These are phyloP conservation scores for Daphoenositta chrysoptera DNA, from an alignment of 2,113 vertebrate genomes.

Conservation along the genomic window DNA sequence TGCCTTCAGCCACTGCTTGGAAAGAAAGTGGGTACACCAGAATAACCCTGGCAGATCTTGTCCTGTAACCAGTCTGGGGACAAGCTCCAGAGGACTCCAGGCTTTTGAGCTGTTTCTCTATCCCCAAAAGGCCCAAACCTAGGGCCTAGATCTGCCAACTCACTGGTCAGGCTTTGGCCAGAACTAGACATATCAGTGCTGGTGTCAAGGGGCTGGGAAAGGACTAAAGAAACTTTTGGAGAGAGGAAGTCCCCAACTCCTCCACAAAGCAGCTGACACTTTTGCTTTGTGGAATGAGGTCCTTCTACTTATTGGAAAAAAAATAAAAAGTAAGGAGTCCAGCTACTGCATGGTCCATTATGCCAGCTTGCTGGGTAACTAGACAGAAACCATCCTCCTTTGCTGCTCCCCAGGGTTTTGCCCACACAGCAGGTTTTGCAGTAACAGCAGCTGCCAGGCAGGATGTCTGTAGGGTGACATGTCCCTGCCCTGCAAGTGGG, in stretches of 20 bases:
- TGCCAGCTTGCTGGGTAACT: neutral
- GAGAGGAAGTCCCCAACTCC: neutral
- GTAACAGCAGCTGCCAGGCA: neutral
- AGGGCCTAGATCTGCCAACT: neutral
- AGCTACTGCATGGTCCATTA: neutral
- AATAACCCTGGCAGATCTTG: neutral
- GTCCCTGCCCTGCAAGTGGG: neutral
- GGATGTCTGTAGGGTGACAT: neutral
- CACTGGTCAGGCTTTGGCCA: neutral
- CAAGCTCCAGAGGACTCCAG: neutral
- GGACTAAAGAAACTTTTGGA: neutral
- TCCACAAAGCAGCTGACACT: neutral
- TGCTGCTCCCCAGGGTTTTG: neutral
- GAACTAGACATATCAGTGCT: neutral
- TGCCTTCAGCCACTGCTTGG: neutral
- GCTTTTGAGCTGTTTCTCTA: neutral
- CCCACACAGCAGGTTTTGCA: neutral
- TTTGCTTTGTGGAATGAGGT: neutral
- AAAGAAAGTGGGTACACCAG: neutral
- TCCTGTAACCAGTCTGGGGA: neutral
- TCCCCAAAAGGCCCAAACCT: neutral
- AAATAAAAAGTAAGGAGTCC: neutral
- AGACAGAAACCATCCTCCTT: neutral
- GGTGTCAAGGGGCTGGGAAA: neutral
- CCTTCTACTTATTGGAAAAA: neutral